These are phyloP conservation scores for Mohoua ochrocephala DNA, from an alignment of 2,113 vertebrate genomes.

Conservation along the genomic window DNA sequence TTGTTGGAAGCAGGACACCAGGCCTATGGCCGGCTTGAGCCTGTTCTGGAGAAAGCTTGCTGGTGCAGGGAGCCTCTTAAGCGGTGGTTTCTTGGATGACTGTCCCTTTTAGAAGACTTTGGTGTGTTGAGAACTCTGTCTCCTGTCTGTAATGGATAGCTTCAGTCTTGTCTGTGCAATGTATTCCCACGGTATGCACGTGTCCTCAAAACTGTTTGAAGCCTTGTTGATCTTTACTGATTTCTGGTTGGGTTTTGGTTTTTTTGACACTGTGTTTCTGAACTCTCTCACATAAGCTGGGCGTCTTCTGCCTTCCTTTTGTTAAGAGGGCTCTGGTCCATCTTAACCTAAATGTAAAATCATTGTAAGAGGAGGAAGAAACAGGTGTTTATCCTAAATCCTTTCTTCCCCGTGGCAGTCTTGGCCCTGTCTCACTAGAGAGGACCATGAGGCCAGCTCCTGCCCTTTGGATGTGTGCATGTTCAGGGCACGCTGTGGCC, in stretches of 20 bases:
- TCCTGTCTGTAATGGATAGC: background rate
- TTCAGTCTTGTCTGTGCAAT: background rate
- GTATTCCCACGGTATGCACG: background rate
- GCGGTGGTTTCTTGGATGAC: background rate
- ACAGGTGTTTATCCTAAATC: background rate
- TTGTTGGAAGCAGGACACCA: background rate
- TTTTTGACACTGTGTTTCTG: background rate
- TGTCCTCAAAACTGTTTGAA: background rate
- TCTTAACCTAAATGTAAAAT: background rate
- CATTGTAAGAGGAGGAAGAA: background rate
- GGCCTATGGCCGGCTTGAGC: background rate
- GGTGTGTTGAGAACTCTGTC: background rate
- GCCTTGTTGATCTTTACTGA: background rate
- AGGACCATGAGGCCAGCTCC: background rate
- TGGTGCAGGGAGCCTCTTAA: background rate
- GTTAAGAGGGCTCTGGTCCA: background rate
- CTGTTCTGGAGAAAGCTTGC: background rate
- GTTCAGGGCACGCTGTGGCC: background rate
- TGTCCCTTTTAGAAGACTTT: background rate
- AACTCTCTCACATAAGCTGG: background rate
- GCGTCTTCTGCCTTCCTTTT: background rate
- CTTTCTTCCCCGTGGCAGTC: background rate
- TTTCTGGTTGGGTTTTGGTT: background rate
- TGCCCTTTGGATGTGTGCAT: background rate
- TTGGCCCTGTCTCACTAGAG: background rate